phyloP scores from a whole-genome alignment of 2,888 invertebrate genomes.

The Phrixothrix hirtus region DNA sequence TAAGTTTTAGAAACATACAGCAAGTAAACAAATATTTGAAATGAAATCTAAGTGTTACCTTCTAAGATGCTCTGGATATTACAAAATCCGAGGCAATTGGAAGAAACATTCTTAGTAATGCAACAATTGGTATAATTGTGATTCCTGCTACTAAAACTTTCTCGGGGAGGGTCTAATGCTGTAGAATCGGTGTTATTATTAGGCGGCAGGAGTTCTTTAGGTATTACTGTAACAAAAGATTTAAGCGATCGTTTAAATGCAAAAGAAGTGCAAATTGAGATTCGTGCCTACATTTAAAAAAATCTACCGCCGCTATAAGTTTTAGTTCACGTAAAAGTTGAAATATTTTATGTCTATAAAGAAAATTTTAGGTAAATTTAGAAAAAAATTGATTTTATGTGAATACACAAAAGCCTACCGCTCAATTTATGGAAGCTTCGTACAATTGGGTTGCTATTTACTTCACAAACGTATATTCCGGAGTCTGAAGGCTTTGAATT shows the following conservation, averaged over 20 bases:
- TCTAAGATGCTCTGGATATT: constrained; percentile 66
- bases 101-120: constrained; percentile 68
- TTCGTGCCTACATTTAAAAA: constrained; percentile 8
- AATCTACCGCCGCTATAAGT: not conserved
- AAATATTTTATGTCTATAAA: too few relatives aligned
- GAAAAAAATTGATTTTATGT: constrained; percentile 13
- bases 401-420: constrained; percentile 58
- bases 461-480: constrained; percentile 81
- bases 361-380: too few relatives aligned
- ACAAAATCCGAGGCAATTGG: constrained; percentile 78
- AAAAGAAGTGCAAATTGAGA: constrained; percentile 5
- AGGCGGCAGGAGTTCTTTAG: constrained; percentile 65
- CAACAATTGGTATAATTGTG: constrained; percentile 87
- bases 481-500: constrained; percentile 70
- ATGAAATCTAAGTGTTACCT: too few relatives aligned
- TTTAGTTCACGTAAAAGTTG: too few relatives aligned
- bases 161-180: constrained; percentile 46
- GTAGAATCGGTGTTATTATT: constrained; percentile 60
- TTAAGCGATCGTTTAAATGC: constrained; percentile 10
- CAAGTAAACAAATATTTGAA: too few relatives aligned
- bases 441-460: constrained; percentile 78
- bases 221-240: constrained; percentile 60
- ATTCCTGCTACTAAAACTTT: constrained; percentile 52
- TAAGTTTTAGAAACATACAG: not conserved
- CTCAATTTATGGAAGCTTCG: constrained; percentile 78